These are phyloP conservation scores for Rhopalosiphum maidis DNA, from an alignment of 1,140 invertebrate genomes.

Conservation along the genomic window DNA sequence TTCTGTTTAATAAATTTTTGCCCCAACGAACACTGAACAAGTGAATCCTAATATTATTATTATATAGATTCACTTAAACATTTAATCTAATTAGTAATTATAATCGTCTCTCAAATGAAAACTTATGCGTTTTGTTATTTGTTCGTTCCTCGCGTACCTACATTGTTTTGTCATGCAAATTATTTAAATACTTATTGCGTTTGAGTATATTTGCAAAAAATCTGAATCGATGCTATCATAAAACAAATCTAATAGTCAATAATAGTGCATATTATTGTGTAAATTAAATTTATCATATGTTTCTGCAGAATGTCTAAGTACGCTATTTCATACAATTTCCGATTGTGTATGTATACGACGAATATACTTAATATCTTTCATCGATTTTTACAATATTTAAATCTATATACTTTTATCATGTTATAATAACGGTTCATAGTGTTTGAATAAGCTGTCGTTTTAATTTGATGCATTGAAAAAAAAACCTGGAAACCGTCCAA, in stretches of 20 bases:
- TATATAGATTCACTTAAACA: not conserved
- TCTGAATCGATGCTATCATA: not conserved
- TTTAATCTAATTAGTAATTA: constrained; percentile 38
- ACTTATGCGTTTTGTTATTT: not conserved
- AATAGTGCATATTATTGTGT: not conserved
- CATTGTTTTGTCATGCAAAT: not conserved
- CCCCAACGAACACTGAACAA: not conserved
- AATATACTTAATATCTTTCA: not conserved
- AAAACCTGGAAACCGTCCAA: constrained; percentile 45
- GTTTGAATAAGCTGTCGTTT: constrained; percentile 23
- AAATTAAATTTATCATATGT: not conserved
- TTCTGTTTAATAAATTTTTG: not conserved
- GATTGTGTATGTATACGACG: not conserved
- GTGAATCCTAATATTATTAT: constrained; percentile 10
- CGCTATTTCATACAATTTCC: not conserved
- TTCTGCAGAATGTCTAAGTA: not conserved
- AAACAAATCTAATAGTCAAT: not conserved
- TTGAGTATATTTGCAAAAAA: not conserved
- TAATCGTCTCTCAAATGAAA: not conserved
- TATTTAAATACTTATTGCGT: not conserved
- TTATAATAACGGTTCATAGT: not conserved
- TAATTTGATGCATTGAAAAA: constrained; percentile 1
- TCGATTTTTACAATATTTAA: not conserved
- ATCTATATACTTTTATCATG: not conserved
- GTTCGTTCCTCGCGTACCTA: not conserved